Evolutionary conservation across 2,797 vertebrate species (phyloP).

Genomic region (Cephalopachus bancanus): DNA sequence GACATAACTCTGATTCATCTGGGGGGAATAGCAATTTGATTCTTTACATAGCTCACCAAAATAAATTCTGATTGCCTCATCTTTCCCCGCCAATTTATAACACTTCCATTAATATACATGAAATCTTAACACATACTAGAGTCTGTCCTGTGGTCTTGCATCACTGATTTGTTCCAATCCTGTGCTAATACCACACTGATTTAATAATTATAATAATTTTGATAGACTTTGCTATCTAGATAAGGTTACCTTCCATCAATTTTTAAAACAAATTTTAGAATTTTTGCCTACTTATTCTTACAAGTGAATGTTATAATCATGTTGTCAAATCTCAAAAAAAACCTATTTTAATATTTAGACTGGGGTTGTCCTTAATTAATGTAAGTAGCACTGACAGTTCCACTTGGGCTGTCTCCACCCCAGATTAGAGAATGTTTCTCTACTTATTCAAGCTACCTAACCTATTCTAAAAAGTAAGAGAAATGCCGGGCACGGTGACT

Average conservation of each 20-base stretch:
- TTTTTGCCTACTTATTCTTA: constrained; percentile 27
- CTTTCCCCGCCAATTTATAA: background rate
- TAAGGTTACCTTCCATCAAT: background rate
- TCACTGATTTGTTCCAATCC: background rate
- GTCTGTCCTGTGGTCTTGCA: background rate
- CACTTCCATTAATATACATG: background rate
- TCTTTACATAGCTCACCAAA: background rate
- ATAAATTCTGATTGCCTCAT: background rate
- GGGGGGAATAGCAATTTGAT: background rate
- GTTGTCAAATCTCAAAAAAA: background rate
- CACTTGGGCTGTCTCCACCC: background rate
- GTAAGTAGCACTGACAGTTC: background rate
- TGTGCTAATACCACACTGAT: background rate
- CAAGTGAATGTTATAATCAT: background rate
- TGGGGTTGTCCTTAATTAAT: background rate
- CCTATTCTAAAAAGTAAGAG: constrained; percentile 1
- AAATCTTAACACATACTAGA: background rate
- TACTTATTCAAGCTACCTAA: constrained; percentile 73
- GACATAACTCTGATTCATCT: constrained; percentile 5
- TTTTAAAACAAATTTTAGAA: constrained; percentile 3
- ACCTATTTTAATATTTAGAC: background rate
- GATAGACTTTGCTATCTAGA: background rate
- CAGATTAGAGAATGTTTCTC: background rate
- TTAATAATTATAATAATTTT: background rate
- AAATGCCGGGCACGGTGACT: constrained; percentile 39